phyloP scores from a whole-genome alignment of 2,113 vertebrate genomes.

The Plecotus auritus region DNA sequence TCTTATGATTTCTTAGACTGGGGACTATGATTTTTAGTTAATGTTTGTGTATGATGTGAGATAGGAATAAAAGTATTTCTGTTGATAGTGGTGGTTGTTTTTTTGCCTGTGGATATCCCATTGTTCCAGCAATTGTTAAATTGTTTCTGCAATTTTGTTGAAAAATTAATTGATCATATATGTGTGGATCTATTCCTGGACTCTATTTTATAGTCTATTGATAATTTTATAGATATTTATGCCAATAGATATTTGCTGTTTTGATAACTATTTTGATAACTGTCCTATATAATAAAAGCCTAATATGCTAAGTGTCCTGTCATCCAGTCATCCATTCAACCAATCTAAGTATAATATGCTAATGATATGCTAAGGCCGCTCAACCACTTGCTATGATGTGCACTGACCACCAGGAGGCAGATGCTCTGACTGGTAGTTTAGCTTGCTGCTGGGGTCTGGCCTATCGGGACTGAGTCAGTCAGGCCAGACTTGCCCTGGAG shows the following conservation, averaged over 20 bases:
- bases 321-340: no score
- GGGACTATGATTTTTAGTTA: not conserved
- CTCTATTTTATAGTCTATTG: not conserved
- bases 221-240: not conserved
- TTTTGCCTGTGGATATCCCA: not conserved
- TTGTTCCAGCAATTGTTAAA: slow-evolving; percentile 12
- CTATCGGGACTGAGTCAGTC: no score
- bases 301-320: no score
- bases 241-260: not conserved
- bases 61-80: not conserved
- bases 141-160: not conserved
- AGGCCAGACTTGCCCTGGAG: no score
- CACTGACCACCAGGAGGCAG: no score
- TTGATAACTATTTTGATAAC: not conserved
- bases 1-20: slow-evolving; percentile 22
- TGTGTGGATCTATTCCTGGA: not conserved
- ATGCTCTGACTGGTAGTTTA: no score
- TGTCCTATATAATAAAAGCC: not conserved
- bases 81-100: not conserved
- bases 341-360: no score
- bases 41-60: not conserved
- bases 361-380: no score
- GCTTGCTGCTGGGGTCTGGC: no score
- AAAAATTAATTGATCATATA: not conserved
- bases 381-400: no score